These are phyloP conservation scores for Platyscapa corneri DNA, from an alignment of 1,140 invertebrate species.

Conservation along the genomic window DNA sequence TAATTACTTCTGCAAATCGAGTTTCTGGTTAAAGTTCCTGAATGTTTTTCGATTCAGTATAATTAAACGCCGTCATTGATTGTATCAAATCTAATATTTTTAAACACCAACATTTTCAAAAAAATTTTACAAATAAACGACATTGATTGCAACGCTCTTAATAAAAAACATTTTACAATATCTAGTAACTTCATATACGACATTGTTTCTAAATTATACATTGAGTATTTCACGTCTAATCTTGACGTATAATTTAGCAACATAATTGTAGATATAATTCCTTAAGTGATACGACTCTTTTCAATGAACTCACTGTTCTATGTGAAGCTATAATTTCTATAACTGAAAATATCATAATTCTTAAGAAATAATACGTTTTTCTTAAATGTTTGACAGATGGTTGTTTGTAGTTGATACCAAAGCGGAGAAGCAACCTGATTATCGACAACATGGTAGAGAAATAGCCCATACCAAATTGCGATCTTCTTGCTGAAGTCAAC, in stretches of 20 bases:
- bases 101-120: background rate
- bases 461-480: conserved; percentile 65
- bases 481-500: conserved; percentile 69
- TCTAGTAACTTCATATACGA: too few species aligned
- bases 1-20: background rate
- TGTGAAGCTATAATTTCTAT: background rate
- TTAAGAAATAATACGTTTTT: background rate
- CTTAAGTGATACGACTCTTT: background rate
- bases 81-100: background rate
- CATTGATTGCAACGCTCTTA: background rate
- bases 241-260: too few species aligned
- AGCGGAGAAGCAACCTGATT: conserved; percentile 65
- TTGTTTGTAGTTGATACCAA: conserved; percentile 65
- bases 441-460: conserved; percentile 67
- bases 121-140: background rate
- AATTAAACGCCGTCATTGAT: background rate
- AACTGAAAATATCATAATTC: background rate
- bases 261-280: too few species aligned
- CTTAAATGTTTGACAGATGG: conserved; percentile 64
- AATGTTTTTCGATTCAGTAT: background rate
- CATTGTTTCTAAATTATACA: too few species aligned
- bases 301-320: background rate
- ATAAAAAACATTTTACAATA: too few species aligned
- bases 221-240: too few species aligned
- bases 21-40: background rate